Base-by-base conservation (phyloP, 2,888 invertebrate genomes). In the Drosophila fungiperda region DNA sequence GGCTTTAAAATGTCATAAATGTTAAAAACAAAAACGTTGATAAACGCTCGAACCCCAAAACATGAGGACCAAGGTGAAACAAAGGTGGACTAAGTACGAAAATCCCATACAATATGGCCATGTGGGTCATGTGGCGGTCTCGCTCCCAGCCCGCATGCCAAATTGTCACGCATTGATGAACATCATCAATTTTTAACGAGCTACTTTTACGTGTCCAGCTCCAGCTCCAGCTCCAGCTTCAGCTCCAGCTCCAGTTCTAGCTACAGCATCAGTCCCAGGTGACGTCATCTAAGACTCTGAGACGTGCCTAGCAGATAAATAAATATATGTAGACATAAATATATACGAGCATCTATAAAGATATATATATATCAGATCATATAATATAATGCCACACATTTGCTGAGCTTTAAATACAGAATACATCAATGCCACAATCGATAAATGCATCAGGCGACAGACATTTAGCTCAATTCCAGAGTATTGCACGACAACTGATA, bases 161-260 rank as follows among this genome's bases (percentile, higher is more conserved):
- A 71, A 78, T 68, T 64, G 65, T 49, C 78, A 68, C 83, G 76
- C 80, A 73, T 83, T 86, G 86, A 84, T 84, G 83, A 86, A 86
- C 83, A 82, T 84, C 84, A 83, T 84, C 78, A 86, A 86, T 86
- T 86, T 86, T 84, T 83, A 86, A 84, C 84, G 83, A 83, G 83
- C 84, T 62, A 73, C 80, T 80, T 78, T 76, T 83, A 84, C 80
- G 82, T 84, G 86, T 80, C 71, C 81, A 73, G 62, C 45, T 32
- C 4, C 35, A 53, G 48, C 53, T n/a, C 4, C 29, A 29, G 29
- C 4, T 26, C 5, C 9, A 49, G 49, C 49, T 29, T 17, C 49
- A 29, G 29, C 29, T 29, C 29, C 29, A 29, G 29, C 45, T 32
- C 6, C 32, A 53, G 48, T 53, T n/a, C n/a, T 12, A 38, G 38